Evolutionary conservation across 2,888 invertebrate genomes (phyloP).

Genomic region (Strigamia transsilvanica): DNA sequence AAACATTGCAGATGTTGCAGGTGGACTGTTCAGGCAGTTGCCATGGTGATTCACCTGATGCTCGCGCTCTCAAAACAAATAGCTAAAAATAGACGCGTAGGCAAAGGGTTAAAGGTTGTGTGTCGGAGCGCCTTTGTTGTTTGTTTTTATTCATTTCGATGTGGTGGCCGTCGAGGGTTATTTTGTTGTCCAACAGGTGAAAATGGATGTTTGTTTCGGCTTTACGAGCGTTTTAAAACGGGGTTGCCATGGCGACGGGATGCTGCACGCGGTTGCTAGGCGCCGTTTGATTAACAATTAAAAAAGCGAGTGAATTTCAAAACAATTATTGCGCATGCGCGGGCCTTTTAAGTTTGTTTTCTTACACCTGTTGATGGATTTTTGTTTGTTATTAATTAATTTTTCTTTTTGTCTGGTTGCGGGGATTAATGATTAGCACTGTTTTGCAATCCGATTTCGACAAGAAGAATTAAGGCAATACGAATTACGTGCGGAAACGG

Average conservation of each 20-base stretch:
- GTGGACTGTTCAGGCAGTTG: neutral
- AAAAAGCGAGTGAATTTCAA: neutral
- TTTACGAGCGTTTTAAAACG: neutral
- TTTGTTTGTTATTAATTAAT: neutral
- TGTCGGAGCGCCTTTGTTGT: neutral
- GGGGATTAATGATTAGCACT: slow-evolving; percentile 78
- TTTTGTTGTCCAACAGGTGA: neutral
- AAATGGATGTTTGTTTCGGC: too few relatives aligned
- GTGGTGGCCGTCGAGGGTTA: neutral
- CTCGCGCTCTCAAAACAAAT: neutral
- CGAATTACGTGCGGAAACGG: slow-evolving; percentile 82
- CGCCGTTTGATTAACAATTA: neutral
- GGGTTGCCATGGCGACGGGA: neutral
- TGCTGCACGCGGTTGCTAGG: neutral
- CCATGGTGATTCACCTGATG: slow-evolving; percentile 8
- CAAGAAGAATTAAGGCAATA: slow-evolving; percentile 86
- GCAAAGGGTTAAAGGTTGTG: neutral
- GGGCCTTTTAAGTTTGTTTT: neutral
- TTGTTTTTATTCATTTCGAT: too few relatives aligned
- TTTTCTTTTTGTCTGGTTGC: slow-evolving; percentile 56
- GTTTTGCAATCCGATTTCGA: slow-evolving; percentile 87
- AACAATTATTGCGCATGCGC: neutral
- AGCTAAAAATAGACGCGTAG: neutral
- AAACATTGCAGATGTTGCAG: neutral
- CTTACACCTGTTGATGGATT: neutral